Conservation (phyloP, 2,888 invertebrate genomes). For the Athripsodes cinereus region DNA sequence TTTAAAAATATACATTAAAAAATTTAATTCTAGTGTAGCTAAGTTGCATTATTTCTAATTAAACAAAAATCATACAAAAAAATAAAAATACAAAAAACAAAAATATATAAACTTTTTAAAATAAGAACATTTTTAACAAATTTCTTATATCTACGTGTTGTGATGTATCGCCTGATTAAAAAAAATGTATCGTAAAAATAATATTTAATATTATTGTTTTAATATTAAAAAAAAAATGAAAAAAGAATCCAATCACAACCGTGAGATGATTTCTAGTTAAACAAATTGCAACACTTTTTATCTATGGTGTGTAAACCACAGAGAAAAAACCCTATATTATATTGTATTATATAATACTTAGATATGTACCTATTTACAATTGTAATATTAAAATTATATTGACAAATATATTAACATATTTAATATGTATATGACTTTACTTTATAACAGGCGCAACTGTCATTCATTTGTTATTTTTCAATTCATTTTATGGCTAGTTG, state of each 20-base stretch:
- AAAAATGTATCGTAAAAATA: neutral
- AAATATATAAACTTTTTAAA: neutral
- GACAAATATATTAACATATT: neutral
- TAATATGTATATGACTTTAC: neutral
- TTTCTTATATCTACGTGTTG: conserved; percentile 20
- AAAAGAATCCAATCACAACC: conserved; percentile 1
- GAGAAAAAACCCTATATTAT: conserved; percentile 11
- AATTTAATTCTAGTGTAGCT: conserved; percentile 10
- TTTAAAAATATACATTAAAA: neutral
- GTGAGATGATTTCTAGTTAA: conserved; percentile 24
- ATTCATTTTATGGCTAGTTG: neutral
- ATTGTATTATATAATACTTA: neutral
- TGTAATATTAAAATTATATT: neutral
- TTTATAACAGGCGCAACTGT: neutral
- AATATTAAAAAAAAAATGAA: too few species aligned
- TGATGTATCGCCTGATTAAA: conserved; percentile 9
- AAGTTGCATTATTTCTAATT: conserved; percentile 14
- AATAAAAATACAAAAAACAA: neutral
- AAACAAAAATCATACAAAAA: neutral
- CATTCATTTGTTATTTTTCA: neutral
- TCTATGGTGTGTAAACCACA: neutral
- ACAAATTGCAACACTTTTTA: conserved; percentile 14
- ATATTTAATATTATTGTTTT: neutral
- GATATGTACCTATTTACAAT: neutral
- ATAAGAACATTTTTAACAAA: conserved; percentile 25